phyloP scores from a whole-genome alignment of 2,888 invertebrate species.

The Horisme vitalbata region DNA sequence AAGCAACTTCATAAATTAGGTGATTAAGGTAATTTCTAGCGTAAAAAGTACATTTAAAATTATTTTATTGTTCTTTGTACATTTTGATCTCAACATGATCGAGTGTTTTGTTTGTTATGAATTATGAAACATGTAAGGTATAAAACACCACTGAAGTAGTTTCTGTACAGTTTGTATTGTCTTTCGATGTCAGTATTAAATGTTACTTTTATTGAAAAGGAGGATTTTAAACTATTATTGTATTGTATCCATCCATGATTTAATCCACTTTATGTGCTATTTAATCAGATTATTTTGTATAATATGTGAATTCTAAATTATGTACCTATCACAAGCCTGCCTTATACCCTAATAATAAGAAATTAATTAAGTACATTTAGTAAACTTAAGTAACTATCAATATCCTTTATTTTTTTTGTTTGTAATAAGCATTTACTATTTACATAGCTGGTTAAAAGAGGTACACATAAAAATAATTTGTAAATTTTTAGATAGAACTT shows the following conservation, averaged over 20 bases:
- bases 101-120: slow-evolving; percentile 69
- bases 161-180: slow-evolving; percentile 77
- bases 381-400: slow-evolving; percentile 5
- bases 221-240: slow-evolving; percentile 7
- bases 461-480: slow-evolving; percentile 77
- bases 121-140: slow-evolving; percentile 81
- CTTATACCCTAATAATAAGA: slow-evolving; percentile 44
- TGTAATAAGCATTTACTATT: slow-evolving; percentile 20
- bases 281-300: slow-evolving; percentile 9
- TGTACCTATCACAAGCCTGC: slow-evolving; percentile 52
- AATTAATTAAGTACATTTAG: slow-evolving; percentile 7
- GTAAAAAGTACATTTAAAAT: slow-evolving; percentile 37
- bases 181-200: slow-evolving; percentile 59
- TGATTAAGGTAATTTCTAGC: slow-evolving; percentile 9
- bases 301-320: slow-evolving; percentile 27
- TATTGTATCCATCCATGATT: neutral
- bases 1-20: slow-evolving; percentile 14
- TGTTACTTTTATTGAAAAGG: slow-evolving; percentile 31
- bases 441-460: slow-evolving; percentile 73
- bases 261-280: neutral
- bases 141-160: slow-evolving; percentile 80
- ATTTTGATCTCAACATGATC: slow-evolving; percentile 82
- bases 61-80: slow-evolving; percentile 67
- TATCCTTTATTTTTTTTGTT: slow-evolving; percentile 12
- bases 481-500: slow-evolving; percentile 49